These are phyloP conservation scores for Lepidocyrtinus sp. DNA, from an alignment of 2,888 invertebrate genomes.

Conservation along the genomic window DNA sequence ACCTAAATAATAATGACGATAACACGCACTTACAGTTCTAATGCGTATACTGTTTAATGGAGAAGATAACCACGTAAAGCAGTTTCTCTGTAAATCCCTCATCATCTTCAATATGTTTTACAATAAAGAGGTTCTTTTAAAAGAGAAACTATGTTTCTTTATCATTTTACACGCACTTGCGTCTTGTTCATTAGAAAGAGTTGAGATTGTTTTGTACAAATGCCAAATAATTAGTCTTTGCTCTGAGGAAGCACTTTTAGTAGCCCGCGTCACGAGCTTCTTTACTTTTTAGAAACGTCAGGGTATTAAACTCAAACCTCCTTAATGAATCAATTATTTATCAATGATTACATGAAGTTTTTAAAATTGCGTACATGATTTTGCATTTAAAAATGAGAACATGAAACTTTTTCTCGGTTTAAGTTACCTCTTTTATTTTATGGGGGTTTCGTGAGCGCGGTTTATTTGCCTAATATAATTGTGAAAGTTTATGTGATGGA, in stretches of 20 bases:
- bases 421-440: too few relatives aligned
- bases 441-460: too few relatives aligned
- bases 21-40: not conserved
- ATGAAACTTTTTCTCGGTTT: too few relatives aligned
- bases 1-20: conserved; percentile 10
- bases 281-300: not conserved
- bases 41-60: not conserved
- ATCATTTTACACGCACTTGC: conserved; percentile 35
- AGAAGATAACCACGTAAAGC: not conserved
- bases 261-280: conserved; percentile 30
- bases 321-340: conserved; percentile 33
- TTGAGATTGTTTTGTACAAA: conserved; percentile 16
- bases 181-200: not conserved
- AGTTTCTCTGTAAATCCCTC: not conserved
- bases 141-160: conserved; percentile 15
- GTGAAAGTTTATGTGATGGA: too few relatives aligned
- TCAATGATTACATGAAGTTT: not conserved
- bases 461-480: too few relatives aligned
- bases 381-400: too few relatives aligned
- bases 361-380: conserved; percentile 21
- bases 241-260: not conserved
- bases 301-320: not conserved
- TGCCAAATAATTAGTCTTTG: conserved; percentile 21
- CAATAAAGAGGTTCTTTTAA: not conserved
- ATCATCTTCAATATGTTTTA: not conserved